Base-by-base conservation (phyloP, 1,140 invertebrate genomes). In the Macrostomum lignano region DNA sequence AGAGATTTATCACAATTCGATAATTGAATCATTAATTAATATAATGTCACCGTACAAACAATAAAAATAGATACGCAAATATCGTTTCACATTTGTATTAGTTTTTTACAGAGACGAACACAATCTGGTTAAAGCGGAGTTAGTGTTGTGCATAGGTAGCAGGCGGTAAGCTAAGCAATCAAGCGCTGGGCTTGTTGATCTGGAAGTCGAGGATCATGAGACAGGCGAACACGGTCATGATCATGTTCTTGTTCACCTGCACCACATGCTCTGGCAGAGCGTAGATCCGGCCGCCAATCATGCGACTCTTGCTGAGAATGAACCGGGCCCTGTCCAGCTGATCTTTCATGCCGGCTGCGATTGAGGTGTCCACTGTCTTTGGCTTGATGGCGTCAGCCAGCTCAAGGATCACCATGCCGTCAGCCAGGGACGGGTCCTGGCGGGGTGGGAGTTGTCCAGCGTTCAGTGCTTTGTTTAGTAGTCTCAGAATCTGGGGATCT, bases 181-280 rank as follows among this genome's bases (percentile, higher is more conserved):
- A 28, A 15, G 15, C 26, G 15, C 19, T 28, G 5, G 26, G 14
- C 15, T 28, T 28, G 26, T 19, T 33, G 6, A 33, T 35, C 21
- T 45, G 35, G 15, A 35, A 21, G 60, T 88, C 82, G 47, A 78
- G 67, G 13, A 79, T 76, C 86, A 96, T 94, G 38, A 96, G 65
- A 53, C 84, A 94, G 17, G 88, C 86, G 63, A 94, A 98, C 29
- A 94, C 74, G 4, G 88, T 96, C 82, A 96, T 86, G 13, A 96
- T 73, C 82, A 96, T 88, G 62, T 94, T 96, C 20, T 70, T 75
- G 53, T 94, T 93, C 1, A 86, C 71, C 63, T 98, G 84, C 2
- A 79, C 74, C 44, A 98, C 93, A 58, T 98, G 88, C 61, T 98
- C 88, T 10, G 88, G 86, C 36, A 96, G 60, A 15, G 88, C 88